phyloP scores from a whole-genome alignment of 2,888 invertebrate species.

The Parnassius mnemosyne region DNA sequence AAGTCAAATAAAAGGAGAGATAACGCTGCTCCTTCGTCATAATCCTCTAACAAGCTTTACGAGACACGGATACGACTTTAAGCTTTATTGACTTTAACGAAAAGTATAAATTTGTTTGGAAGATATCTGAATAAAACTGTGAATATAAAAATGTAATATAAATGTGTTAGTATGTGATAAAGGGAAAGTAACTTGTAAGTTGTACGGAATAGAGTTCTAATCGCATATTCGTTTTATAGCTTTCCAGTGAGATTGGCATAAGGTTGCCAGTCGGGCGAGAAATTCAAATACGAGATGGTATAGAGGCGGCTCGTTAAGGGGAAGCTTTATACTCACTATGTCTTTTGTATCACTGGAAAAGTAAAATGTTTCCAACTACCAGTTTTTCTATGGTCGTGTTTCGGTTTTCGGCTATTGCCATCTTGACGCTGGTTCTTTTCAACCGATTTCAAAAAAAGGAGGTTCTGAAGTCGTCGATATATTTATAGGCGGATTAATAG shows the following conservation, averaged over 20 bases:
- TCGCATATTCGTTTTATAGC: slow-evolving; percentile 32
- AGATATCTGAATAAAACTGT: slow-evolving; percentile 8
- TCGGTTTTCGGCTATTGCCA: too few species aligned
- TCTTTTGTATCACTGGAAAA: slow-evolving; percentile 23
- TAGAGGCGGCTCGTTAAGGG: slow-evolving; percentile 46
- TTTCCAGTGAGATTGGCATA: slow-evolving; percentile 34
- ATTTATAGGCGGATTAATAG: too few species aligned
- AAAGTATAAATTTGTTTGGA: slow-evolving; percentile 22
- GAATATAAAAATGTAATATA: slow-evolving; percentile 16
- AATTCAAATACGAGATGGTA: slow-evolving; percentile 58
- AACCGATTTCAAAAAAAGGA: too few species aligned
- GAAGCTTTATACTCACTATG: slow-evolving; percentile 30
- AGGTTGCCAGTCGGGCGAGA: slow-evolving; percentile 45
- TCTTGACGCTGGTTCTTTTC: too few species aligned
- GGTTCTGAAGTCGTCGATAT: too few species aligned
- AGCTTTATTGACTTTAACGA: slow-evolving; percentile 11
- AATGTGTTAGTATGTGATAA: slow-evolving; percentile 24
- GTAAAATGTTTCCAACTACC: slow-evolving; percentile 8
- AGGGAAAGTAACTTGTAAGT: slow-evolving; percentile 18
- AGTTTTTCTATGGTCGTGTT: too few species aligned
- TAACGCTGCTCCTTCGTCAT: slow-evolving; percentile 28
- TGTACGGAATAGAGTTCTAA: slow-evolving; percentile 37
- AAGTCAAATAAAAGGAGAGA: slow-evolving; percentile 29
- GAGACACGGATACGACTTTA: slow-evolving; percentile 15
- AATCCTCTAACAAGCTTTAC: slow-evolving; percentile 24